Evolutionary conservation across 2,888 invertebrate genomes (phyloP), one percentile per base, ranked within the genome.

Genomic region (Apeira syringaria): DNA sequence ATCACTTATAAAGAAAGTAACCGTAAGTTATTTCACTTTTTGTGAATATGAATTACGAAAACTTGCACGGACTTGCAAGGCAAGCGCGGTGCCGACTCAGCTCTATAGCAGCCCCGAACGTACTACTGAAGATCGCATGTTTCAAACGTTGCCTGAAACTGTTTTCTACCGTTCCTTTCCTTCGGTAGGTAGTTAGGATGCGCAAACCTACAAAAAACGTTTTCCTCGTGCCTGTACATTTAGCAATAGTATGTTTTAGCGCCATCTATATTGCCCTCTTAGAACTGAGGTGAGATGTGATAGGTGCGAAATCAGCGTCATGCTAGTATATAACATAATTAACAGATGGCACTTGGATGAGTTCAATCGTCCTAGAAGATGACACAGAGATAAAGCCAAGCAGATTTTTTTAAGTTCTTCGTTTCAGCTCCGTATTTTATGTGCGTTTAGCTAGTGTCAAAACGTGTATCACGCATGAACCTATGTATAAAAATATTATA

Each of bases 131-230:
- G 66, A 61, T 71, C 66, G 61, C 50, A 59, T 56, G 64, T 70
- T 58, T 56, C 57, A 67, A 72, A 71, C 66, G 41, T 39, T 15
- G 41, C 68, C 68, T 64, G 58, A 68, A 76, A 77, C 74, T 64
- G 64, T 78, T 77, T 77, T 72, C 71, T 69, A 46, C 64, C 68
- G 68, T 70, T 76, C 70, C 74, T 74, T 74, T 71, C 68, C 74
- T 68, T 67, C 65, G 61, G 50, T 68, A 71, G 61, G 50, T 68
- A 71, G 63, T 64, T 64, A 61, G 65, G 63, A 67, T 78, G 80
- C 81, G 80, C 80, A 80, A 83, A 80, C 78, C 81, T 79, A 72
- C 72, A 71, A 68, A 80, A 76, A 73, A 59, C 62, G 59, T 78
- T 80, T 54, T 75, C 68, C 78, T 80, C 73, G 74, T 78, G 74